A percentile compares a stretch with the other conserved stretches of the same genome.
Conservation (phyloP, 2,113 vertebrate species). For the Phrynosoma blainvillii region DNA sequence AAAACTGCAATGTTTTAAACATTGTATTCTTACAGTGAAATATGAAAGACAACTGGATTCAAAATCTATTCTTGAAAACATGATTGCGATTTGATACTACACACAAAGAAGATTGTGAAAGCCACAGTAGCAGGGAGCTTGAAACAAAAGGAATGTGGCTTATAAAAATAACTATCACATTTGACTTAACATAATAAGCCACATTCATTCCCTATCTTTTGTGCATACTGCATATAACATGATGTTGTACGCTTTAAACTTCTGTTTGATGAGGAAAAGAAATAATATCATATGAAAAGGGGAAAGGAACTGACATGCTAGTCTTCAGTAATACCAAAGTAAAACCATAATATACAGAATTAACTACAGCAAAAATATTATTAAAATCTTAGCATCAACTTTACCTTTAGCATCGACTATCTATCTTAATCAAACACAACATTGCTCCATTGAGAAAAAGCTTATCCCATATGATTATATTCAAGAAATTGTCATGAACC, state of each 20-base stretch:
- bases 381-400: not conserved
- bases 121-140: slow-evolving; percentile 37
- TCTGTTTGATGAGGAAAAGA: slow-evolving; percentile 41
- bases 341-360: not conserved
- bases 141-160: slow-evolving; percentile 4
- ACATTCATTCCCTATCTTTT: slow-evolving; percentile 16
- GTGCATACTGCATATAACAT: not conserved
- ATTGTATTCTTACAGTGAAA: not conserved
- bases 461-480: slow-evolving; percentile 60
- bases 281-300: not conserved
- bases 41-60: not conserved
- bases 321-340: slow-evolving; percentile 28
- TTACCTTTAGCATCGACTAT: not conserved
- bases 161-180: not conserved
- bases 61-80: not conserved
- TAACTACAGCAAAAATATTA: not conserved
- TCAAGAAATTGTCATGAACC: slow-evolving; percentile 62
- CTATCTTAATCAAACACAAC: slow-evolving; percentile 33
- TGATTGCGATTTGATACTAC: not conserved
- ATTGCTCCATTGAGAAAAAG: slow-evolving; percentile 49
- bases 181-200: not conserved
- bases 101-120: slow-evolving; percentile 10
- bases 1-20: not conserved
- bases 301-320: fast-evolving
- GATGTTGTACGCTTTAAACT: not conserved